Conservation (phyloP, 2,888 invertebrate species). For the Drosophila limbata region DNA sequence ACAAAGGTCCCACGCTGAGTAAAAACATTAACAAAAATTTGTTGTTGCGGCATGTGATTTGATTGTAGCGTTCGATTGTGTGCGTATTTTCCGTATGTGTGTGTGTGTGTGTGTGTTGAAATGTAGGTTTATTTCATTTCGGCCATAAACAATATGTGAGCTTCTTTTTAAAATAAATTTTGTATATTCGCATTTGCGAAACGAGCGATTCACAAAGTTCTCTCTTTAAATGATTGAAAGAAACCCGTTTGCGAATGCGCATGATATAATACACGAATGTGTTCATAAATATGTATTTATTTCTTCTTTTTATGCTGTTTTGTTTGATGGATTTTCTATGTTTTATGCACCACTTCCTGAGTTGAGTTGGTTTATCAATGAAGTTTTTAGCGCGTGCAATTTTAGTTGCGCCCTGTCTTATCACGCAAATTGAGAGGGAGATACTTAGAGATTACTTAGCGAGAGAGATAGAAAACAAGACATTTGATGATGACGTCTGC, state of each 20-base stretch:
- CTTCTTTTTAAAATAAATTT: constrained; percentile 7
- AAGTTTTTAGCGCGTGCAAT: constrained; percentile 63
- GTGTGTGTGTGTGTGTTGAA: not conserved
- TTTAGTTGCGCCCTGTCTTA: constrained; percentile 44
- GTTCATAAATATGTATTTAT: constrained; percentile 36
- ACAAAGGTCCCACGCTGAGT: constrained; percentile 50
- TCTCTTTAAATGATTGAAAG: constrained; percentile 14
- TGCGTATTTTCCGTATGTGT: not conserved
- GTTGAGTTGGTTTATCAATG: constrained; percentile 61
- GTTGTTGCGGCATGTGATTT: constrained; percentile 44
- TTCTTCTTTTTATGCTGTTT: constrained; percentile 10
- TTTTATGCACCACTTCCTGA: constrained; percentile 65
- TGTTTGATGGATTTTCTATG: constrained; percentile 40
- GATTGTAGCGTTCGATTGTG: constrained; percentile 35
- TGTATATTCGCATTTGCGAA: not conserved
- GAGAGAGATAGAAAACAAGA: constrained; percentile 11
- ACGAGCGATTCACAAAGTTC: constrained; percentile 1
- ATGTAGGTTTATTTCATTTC: constrained; percentile 16
- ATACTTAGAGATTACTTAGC: not conserved
- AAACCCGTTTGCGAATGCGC: constrained; percentile 18
- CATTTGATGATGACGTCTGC: constrained; percentile 51
- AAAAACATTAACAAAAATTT: constrained; percentile 33
- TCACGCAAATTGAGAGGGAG: constrained; percentile 25
- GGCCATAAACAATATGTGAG: constrained; percentile 1
- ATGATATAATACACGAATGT: constrained; percentile 15